Evolutionary conservation across 2,797 vertebrate species (phyloP).

Genomic region (Hypotaenidia okinawae): DNA sequence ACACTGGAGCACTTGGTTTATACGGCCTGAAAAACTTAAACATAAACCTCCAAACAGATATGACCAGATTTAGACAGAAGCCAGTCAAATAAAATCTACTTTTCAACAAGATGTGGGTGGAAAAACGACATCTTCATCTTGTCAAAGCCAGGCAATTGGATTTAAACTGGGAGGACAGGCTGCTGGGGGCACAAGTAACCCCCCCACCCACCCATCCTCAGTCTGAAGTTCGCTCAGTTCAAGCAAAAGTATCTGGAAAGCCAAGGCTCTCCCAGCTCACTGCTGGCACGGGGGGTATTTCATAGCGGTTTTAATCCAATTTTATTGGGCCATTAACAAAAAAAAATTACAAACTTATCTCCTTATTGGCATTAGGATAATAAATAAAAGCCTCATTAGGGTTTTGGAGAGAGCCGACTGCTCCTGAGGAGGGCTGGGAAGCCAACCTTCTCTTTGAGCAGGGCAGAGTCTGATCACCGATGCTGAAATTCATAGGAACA

Average conservation of each 20-base stretch:
- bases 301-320: neutral
- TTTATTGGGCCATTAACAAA: neutral
- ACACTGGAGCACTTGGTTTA: neutral
- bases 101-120: neutral
- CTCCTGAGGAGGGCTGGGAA: neutral
- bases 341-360: neutral
- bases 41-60: neutral
- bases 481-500: neutral
- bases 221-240: neutral
- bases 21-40: neutral
- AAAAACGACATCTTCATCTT: neutral
- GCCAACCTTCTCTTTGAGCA: neutral
- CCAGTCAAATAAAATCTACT: neutral
- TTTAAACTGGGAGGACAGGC: neutral
- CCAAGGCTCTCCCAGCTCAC: neutral
- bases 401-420: neutral
- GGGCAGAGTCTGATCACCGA: neutral
- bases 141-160: neutral
- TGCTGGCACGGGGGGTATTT: neutral
- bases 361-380: neutral
- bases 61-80: neutral
- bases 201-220: neutral
- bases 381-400: slow-evolving; percentile 22
- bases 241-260: neutral
- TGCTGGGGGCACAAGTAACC: neutral